Evolutionary conservation across 2,797 vertebrate genomes (phyloP).

Genomic region (Coendou prehensilis): DNA sequence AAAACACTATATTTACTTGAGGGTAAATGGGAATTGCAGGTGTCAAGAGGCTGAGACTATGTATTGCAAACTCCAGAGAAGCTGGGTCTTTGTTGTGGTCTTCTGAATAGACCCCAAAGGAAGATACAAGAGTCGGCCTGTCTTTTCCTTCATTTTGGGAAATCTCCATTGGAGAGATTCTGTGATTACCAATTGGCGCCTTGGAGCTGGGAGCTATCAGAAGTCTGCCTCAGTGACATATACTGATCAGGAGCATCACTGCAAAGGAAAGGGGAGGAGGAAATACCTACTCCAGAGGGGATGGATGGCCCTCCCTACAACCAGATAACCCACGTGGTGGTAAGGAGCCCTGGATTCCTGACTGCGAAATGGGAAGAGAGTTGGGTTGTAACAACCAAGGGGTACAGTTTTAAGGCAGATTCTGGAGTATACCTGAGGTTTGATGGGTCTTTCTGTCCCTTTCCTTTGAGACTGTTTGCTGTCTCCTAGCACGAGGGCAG

Average conservation of each 20-base stretch:
- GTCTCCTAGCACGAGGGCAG: not conserved
- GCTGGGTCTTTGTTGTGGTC: not conserved
- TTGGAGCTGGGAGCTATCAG: not conserved
- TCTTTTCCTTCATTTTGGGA: not conserved
- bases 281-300: not conserved
- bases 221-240: not conserved
- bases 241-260: not conserved
- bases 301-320: not conserved
- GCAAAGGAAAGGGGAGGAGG: not conserved
- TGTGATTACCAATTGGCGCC: not conserved
- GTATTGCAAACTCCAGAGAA: not conserved
- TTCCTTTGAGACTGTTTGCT: conserved; percentile 10
- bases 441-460: not conserved
- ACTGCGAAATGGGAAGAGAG: not conserved
- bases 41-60: not conserved
- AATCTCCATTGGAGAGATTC: not conserved
- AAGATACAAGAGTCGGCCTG: not conserved
- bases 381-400: not conserved
- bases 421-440: not conserved
- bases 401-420: not conserved
- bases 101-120: not conserved
- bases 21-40: not conserved
- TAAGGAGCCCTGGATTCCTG: not conserved
- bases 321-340: not conserved
- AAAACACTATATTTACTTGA: not conserved